These are phyloP conservation scores for Drosophila tropicalis DNA, from an alignment of 1,140 invertebrate species.

Conservation along the genomic window DNA sequence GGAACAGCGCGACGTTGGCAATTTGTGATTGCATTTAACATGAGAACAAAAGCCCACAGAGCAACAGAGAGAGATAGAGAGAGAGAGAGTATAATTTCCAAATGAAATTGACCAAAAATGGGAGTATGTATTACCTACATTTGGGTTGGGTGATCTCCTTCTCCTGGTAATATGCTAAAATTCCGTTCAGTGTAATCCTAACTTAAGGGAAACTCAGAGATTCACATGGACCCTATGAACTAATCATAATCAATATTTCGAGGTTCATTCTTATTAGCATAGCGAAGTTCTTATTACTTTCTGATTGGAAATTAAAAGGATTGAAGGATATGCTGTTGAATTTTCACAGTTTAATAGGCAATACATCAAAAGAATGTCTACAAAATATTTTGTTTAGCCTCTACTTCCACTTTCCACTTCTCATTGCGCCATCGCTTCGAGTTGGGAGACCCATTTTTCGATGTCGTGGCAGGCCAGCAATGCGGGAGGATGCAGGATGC, in stretches of 20 bases:
- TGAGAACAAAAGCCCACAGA: slow-evolving; percentile 29
- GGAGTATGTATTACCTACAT: no score
- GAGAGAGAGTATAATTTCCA: not conserved
- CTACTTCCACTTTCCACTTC: not conserved
- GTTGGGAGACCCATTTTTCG: slow-evolving; percentile 15
- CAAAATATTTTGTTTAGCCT: not conserved
- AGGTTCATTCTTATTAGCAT: no score
- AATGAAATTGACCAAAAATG: not conserved
- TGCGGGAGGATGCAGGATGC: slow-evolving; percentile 16
- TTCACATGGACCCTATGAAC: no score
- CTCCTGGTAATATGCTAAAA: no score
- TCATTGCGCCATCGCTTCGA: not conserved
- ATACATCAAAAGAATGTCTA: not conserved
- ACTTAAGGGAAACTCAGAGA: no score
- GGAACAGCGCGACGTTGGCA: slow-evolving; percentile 42
- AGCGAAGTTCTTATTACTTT: no score
- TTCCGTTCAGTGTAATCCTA: no score
- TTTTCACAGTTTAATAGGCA: no score
- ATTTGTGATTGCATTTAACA: slow-evolving; percentile 62
- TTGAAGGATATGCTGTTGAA: no score
- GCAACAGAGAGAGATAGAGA: not conserved
- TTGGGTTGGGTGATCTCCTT: no score
- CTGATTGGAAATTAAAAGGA: no score
- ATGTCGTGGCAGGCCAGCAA: not conserved
- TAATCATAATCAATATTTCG: no score